Conservation (phyloP, 1,140 invertebrate species). For the Drosophila virilis region DNA sequence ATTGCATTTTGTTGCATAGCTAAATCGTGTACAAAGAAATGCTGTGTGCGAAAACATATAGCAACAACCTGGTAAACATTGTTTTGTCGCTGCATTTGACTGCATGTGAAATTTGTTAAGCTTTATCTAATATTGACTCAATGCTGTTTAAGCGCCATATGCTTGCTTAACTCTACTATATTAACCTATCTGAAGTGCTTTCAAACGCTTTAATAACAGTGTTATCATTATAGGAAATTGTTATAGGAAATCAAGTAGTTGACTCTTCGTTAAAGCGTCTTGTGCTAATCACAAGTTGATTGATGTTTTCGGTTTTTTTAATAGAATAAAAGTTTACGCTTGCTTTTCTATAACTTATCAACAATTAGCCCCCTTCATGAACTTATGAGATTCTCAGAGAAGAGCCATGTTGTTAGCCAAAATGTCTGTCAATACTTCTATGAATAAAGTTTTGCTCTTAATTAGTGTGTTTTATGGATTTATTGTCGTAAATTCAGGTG, state of each 20-base stretch:
- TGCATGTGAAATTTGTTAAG: conserved; percentile 42
- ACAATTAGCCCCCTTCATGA: background rate
- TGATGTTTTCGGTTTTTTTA: conserved; percentile 2
- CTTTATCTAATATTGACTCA: conserved; percentile 33
- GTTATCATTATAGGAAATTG: background rate
- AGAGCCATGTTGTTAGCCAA: background rate
- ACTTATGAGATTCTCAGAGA: background rate
- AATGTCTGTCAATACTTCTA: too few species aligned
- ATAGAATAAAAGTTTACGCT: background rate
- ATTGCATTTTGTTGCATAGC: conserved; percentile 58
- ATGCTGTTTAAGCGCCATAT: conserved; percentile 18
- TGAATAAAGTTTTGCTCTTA: conserved; percentile 1
- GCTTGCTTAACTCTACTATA: background rate
- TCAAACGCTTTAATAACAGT: background rate
- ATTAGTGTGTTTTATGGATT: conserved; percentile 28
- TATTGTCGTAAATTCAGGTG: conserved; percentile 20
- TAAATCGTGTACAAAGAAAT: conserved; percentile 49
- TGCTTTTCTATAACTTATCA: too few species aligned
- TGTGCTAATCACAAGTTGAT: conserved; percentile 1
- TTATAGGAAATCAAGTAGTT: background rate
- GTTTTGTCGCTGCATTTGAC: conserved; percentile 34
- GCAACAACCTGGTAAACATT: conserved; percentile 14
- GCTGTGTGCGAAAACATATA: conserved; percentile 26
- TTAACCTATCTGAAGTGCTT: background rate
- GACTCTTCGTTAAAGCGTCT: background rate